These are phyloP conservation scores for Poeciliopsis prolifica DNA, from an alignment of 2,113 vertebrate genomes.

Conservation along the genomic window DNA sequence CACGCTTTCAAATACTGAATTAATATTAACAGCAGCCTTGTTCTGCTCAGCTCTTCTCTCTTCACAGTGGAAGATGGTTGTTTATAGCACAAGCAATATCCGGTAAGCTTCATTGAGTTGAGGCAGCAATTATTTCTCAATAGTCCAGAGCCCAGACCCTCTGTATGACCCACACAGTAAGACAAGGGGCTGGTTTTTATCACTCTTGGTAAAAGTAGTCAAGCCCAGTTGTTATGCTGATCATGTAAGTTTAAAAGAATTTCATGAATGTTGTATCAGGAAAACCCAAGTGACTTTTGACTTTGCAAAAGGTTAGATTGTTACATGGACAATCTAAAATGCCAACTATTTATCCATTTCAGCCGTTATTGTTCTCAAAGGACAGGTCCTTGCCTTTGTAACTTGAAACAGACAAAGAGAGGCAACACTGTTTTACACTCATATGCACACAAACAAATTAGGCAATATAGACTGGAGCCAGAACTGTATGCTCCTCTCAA, in stretches of 20 bases:
- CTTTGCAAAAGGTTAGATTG: constrained; percentile 57
- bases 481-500: constrained; percentile 65
- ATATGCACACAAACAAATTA: constrained; percentile 76
- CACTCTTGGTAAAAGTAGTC: constrained; percentile 32
- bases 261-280: constrained; percentile 30
- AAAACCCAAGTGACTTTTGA: constrained; percentile 59
- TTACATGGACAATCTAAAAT: constrained; percentile 46
- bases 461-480: constrained; percentile 68
- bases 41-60: too few relatives aligned
- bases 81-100: too few relatives aligned
- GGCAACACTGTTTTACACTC: constrained; percentile 73
- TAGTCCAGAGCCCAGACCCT: too few relatives aligned
- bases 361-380: constrained; percentile 56
- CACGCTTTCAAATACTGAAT: too few relatives aligned
- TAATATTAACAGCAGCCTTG: too few relatives aligned
- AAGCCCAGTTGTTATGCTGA: constrained; percentile 46
- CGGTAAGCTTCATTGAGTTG: too few relatives aligned
- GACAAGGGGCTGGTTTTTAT: too few relatives aligned
- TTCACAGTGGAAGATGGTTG: too few relatives aligned
- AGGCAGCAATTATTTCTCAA: too few relatives aligned
- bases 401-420: constrained; percentile 49
- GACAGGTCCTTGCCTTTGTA: constrained; percentile 57
- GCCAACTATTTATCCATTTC: constrained; percentile 57
- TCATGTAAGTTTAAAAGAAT: constrained; percentile 57
- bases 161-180: too few relatives aligned